Conservation (phyloP, 35 echinoderm and acorn worm species). For the Apostichopus californicus region DNA sequence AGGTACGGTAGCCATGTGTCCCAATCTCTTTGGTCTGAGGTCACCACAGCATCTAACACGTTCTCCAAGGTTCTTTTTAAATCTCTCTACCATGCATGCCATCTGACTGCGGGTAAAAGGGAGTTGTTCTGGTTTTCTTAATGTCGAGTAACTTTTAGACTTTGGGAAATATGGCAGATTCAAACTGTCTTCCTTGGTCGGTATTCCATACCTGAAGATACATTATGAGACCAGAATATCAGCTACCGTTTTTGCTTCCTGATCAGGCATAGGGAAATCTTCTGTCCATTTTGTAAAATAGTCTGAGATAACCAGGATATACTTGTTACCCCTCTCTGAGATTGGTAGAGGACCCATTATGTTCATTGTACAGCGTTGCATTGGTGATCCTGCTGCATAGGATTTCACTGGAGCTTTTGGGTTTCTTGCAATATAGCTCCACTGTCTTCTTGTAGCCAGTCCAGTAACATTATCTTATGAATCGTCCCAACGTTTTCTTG, state of each 20-base stretch:
- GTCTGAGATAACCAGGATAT: conserved; percentile 59
- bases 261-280: conserved; percentile 30
- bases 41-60: conserved; percentile 32
- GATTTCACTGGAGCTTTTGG: neutral
- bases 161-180: conserved; percentile 53
- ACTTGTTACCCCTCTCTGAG: conserved; percentile 47
- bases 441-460: conserved; percentile 27
- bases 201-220: conserved; percentile 63
- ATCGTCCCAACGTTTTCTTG: conserved; percentile 32
- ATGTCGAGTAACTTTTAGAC: conserved; percentile 55
- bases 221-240: conserved; percentile 53
- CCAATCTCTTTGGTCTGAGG: conserved; percentile 35
- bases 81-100: conserved; percentile 64
- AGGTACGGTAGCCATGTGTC: conserved; percentile 42
- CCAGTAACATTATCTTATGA: neutral
- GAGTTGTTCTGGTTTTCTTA: conserved; percentile 59
- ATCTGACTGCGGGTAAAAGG: conserved; percentile 49
- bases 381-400: conserved; percentile 6
- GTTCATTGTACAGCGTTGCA: conserved; percentile 63
- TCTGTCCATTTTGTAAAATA: conserved; percentile 67
- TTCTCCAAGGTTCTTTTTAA: conserved; percentile 46
- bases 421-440: neutral
- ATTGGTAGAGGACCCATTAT: conserved; percentile 51
- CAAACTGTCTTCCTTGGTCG: conserved; percentile 71
- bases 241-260: conserved; percentile 61